phyloP scores from a whole-genome alignment of 2,888 invertebrate genomes.

The Conistra vaccinii region DNA sequence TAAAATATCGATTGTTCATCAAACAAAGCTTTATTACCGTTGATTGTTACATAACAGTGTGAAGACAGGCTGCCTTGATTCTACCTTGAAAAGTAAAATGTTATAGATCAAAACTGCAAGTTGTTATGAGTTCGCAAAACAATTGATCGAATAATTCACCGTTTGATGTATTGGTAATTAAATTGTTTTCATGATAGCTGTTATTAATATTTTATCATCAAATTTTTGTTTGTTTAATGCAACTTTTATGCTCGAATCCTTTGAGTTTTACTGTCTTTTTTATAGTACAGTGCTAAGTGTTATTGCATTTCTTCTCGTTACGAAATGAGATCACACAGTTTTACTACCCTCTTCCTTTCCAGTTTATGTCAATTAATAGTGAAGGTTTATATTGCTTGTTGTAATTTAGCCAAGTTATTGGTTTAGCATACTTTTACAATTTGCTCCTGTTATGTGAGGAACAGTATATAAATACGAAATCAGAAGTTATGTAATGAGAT shows the following conservation, averaged over 20 bases:
- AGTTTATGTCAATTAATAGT: conserved; percentile 45
- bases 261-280: conserved; percentile 34
- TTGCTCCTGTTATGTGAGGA: conserved; percentile 51
- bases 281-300: conserved; percentile 33
- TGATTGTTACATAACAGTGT: conserved; percentile 66
- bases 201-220: conserved; percentile 13
- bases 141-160: conserved; percentile 45
- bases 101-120: conserved; percentile 69
- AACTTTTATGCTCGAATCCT: conserved; percentile 7
- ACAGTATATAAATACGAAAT: conserved; percentile 58
- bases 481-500: conserved; percentile 78
- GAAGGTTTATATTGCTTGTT: conserved; percentile 33
- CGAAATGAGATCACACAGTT: conserved; percentile 47
- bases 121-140: conserved; percentile 69
- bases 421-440: conserved; percentile 38
- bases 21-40: conserved; percentile 60
- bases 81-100: conserved; percentile 71
- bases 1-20: conserved; percentile 65
- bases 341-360: conserved; percentile 46
- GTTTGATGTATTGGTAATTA: conserved; percentile 53
- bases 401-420: conserved; percentile 46
- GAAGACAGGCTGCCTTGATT: conserved; percentile 61
- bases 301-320: conserved; percentile 42
- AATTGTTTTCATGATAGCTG: conserved; percentile 41
- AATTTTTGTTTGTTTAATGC: conserved; percentile 23